Conservation (phyloP, 2,888 invertebrate genomes). For the Lithophane ornitopus region DNA sequence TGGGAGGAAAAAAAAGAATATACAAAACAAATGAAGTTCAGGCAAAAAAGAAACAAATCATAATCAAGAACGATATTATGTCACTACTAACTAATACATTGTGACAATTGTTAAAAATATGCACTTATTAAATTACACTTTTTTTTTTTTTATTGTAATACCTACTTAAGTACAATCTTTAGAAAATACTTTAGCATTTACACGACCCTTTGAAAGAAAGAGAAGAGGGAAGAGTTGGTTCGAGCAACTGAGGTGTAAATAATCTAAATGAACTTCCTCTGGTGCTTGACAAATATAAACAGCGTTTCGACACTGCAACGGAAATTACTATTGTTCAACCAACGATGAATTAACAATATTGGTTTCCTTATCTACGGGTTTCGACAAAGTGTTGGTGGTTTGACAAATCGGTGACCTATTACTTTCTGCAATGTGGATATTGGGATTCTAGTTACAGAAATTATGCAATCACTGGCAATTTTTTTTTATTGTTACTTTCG, state of each 20-base stretch:
- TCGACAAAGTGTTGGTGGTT: background rate
- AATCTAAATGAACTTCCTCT: slow-evolving; percentile 64
- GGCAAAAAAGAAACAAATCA: background rate
- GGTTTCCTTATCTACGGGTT: slow-evolving; percentile 14
- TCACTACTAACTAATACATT: background rate
- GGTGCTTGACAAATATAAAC: slow-evolving; percentile 40
- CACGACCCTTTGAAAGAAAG: background rate
- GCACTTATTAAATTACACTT: too few species aligned
- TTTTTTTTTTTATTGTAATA: too few species aligned
- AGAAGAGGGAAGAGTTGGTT: too few species aligned
- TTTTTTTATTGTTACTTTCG: background rate
- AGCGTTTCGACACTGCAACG: slow-evolving; percentile 39
- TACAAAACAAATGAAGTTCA: background rate
- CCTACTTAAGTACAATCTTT: background rate
- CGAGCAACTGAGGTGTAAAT: slow-evolving; percentile 44
- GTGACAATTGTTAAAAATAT: background rate
- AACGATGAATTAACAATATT: slow-evolving; percentile 45
- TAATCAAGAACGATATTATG: background rate
- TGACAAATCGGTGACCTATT: background rate
- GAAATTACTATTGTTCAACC: slow-evolving; percentile 56
- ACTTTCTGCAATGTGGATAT: background rate
- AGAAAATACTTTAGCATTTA: background rate
- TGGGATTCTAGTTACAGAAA: background rate
- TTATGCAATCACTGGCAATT: too few species aligned
- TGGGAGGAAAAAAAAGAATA: background rate